These are phyloP conservation scores for Mastacembelus armatus DNA, from an alignment of 2,797 vertebrate species.

Conservation along the genomic window DNA sequence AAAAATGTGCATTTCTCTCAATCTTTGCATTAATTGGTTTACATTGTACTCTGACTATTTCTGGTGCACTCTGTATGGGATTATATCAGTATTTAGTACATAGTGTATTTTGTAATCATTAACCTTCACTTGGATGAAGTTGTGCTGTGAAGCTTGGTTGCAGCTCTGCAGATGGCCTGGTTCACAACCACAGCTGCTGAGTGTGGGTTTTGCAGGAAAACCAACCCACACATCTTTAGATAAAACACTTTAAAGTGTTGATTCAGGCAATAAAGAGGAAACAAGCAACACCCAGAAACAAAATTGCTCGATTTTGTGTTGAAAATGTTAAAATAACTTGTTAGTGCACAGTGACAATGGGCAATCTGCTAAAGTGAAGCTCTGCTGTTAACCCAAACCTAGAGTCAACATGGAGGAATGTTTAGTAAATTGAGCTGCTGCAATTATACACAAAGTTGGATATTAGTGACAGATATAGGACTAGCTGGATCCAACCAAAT, in stretches of 20 bases:
- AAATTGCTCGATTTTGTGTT: background rate
- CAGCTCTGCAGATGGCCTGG: conserved; percentile 38
- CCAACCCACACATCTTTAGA: background rate
- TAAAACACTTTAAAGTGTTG: background rate
- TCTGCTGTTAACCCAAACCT: background rate
- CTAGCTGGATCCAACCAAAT: background rate
- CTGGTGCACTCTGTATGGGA: background rate
- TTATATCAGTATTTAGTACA: background rate
- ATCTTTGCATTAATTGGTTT: background rate
- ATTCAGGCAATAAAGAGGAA: background rate
- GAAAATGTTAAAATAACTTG: too few species aligned
- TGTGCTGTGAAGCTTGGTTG: background rate
- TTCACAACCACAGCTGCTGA: conserved; percentile 35
- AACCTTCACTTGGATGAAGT: background rate
- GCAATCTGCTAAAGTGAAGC: background rate
- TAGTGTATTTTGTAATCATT: background rate
- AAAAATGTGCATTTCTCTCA: too few species aligned
- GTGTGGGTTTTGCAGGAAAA: conserved; percentile 17
- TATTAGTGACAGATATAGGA: background rate
- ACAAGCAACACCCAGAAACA: background rate
- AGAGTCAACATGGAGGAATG: background rate
- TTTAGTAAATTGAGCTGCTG: background rate
- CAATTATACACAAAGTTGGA: background rate
- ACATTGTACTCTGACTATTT: too few species aligned
- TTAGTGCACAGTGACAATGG: too few species aligned